Conservation (phyloP, 1,140 invertebrate genomes). For the Drosophila teissieri region DNA sequence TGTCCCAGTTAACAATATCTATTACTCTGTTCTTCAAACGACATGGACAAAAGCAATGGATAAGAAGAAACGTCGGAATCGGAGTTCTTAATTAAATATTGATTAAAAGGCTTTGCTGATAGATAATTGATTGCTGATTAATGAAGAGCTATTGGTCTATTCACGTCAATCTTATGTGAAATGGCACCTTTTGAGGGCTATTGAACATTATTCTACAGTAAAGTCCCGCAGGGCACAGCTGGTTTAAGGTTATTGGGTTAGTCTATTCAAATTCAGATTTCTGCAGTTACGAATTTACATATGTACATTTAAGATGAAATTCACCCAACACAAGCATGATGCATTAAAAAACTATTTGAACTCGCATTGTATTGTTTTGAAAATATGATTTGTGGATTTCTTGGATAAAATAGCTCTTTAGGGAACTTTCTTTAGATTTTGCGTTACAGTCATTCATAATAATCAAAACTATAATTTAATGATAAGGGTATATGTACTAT, state of each 20-base stretch:
- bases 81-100: constrained; percentile 5
- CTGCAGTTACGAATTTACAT: too few species aligned
- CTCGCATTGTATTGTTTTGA: too few species aligned
- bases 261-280: constrained; percentile 9
- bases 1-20: constrained; percentile 1
- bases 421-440: too few species aligned
- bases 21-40: not conserved
- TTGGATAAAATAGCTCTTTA: too few species aligned
- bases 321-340: too few species aligned
- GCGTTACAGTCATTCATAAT: too few species aligned
- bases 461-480: too few species aligned
- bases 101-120: not conserved
- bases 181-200: not conserved
- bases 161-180: not conserved
- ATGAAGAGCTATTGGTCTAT: constrained; percentile 13
- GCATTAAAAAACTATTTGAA: too few species aligned
- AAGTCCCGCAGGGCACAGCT: not conserved
- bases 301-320: too few species aligned
- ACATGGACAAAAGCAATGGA: not conserved
- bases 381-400: too few species aligned
- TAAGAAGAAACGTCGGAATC: not conserved
- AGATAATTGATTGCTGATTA: constrained; percentile 7
- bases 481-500: too few species aligned
- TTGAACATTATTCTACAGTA: constrained; percentile 1
- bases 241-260: not conserved